Percentiles rank a stretch among this genome's conserved stretches.
phyloP scores from a whole-genome alignment of 2,113 vertebrate species.

The Urocolius indicus region DNA sequence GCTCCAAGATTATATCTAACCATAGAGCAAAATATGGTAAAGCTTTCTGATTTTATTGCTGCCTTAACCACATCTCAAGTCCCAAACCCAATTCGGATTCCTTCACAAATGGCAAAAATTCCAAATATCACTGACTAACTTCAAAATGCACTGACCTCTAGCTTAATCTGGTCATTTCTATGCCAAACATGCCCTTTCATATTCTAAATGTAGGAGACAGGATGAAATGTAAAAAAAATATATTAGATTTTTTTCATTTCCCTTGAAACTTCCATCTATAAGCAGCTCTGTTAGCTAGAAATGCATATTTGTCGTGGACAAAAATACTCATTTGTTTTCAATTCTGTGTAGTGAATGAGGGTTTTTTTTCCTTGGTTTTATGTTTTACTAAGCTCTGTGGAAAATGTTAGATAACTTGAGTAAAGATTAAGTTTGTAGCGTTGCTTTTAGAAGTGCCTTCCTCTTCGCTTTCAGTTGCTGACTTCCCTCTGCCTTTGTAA shows the following conservation, averaged over 20 bases:
- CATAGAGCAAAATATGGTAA: background rate
- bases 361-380: background rate
- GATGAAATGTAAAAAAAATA: background rate
- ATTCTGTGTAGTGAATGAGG: accelerated
- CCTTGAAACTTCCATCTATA: background rate
- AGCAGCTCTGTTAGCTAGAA: background rate
- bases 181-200: background rate
- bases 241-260: background rate
- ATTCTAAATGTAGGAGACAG: background rate
- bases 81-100: background rate
- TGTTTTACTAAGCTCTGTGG: background rate
- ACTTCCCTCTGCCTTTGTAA: background rate
- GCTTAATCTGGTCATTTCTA: background rate
- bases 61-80: background rate
- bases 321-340: background rate
- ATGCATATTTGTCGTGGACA: background rate
- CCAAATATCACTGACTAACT: background rate
- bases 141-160: background rate
- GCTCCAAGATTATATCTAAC: background rate
- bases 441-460: background rate
- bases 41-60: background rate
- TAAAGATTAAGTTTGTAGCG: background rate
- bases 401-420: background rate
- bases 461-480: background rate
- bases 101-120: background rate